These are phyloP conservation scores for Drosophila colorata DNA, from an alignment of 2,888 invertebrate species.

Conservation along the genomic window DNA sequence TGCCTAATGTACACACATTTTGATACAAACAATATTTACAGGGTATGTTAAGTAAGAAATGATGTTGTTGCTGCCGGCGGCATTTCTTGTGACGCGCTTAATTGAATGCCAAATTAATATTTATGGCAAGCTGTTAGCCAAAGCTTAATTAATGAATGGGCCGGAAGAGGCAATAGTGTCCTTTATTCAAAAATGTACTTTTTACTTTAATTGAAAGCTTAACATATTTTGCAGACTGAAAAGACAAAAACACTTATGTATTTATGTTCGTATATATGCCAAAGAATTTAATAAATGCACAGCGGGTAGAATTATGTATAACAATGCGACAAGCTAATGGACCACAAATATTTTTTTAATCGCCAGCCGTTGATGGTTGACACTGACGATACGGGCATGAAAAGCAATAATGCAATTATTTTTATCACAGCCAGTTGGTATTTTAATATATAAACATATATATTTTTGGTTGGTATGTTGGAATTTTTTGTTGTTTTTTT, in stretches of 20 bases:
- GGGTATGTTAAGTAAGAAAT: conserved; percentile 18
- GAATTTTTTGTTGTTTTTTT: background rate
- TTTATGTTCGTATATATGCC: background rate
- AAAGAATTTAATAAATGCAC: conserved; percentile 33
- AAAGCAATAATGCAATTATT: conserved; percentile 66
- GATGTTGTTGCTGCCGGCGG: conserved; percentile 5
- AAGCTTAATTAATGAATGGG: conserved; percentile 63
- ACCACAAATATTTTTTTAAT: conserved; percentile 62
- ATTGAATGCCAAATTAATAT: conserved; percentile 74
- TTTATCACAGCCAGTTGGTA: conserved; percentile 47
- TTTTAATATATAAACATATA: conserved; percentile 33
- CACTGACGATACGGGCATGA: conserved; percentile 35
- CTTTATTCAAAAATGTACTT: conserved; percentile 13
- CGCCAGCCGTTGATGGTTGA: conserved; percentile 31
- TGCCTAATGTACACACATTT: background rate
- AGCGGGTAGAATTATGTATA: conserved; percentile 30
- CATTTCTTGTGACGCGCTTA: conserved; percentile 23
- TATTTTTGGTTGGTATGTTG: conserved; percentile 7
- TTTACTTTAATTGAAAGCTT: conserved; percentile 27
- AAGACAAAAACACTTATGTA: background rate
- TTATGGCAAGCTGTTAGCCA: conserved; percentile 57
- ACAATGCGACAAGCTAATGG: conserved; percentile 53
- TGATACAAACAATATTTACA: background rate
- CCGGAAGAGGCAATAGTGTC: conserved; percentile 12
- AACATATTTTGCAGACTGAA: conserved; percentile 4